phyloP scores from a whole-genome alignment of 2,888 invertebrate genomes.

The Halocaridina rubra region DNA sequence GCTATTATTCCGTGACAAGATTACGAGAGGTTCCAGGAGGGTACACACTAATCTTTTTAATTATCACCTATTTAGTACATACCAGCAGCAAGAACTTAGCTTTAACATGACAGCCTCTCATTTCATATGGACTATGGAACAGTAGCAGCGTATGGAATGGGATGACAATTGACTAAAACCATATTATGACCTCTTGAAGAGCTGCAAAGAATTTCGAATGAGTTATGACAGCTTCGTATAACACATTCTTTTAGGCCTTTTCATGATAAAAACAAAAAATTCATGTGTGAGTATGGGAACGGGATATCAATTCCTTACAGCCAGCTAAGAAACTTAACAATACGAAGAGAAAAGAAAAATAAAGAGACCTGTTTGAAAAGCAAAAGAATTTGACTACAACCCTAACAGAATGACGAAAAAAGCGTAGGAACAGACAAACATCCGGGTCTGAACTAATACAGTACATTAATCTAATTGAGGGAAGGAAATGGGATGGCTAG shows the following conservation, averaged over 20 bases:
- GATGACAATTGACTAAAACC: background rate
- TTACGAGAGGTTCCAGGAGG: too few species aligned
- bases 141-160: background rate
- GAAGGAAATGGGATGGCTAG: background rate
- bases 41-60: too few species aligned
- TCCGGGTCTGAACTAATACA: background rate
- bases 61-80: background rate
- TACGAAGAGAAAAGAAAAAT: too few species aligned
- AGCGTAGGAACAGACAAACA: background rate
- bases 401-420: too few species aligned
- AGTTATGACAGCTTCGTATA: too few species aligned
- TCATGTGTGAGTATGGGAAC: too few species aligned
- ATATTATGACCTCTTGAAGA: background rate
- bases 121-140: background rate
- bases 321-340: too few species aligned
- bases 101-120: background rate
- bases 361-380: too few species aligned
- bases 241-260: too few species aligned
- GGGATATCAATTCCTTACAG: background rate
- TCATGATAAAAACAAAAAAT: too few species aligned
- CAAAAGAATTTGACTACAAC: too few species aligned
- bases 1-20: too few species aligned
- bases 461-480: background rate
- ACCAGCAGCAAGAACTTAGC: background rate
- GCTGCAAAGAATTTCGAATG: background rate